Conservation (phyloP, 1,140 invertebrate species). For the Probaryconus sp. region DNA sequence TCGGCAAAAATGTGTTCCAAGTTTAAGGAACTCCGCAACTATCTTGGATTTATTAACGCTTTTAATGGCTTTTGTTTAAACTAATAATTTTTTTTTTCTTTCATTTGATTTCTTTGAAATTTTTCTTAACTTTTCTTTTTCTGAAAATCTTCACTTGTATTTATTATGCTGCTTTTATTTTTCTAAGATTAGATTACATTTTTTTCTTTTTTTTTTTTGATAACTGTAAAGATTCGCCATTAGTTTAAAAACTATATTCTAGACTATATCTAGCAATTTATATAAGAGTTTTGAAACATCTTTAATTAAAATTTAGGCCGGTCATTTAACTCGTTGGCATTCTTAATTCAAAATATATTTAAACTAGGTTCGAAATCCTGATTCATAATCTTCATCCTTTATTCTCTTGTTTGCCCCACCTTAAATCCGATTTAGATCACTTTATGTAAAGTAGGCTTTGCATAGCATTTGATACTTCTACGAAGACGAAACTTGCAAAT, state of each 20-base stretch:
- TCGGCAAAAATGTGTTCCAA: too few species aligned
- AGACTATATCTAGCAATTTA: neutral
- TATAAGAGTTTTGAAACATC: constrained; percentile 9
- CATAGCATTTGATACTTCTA: constrained; percentile 57
- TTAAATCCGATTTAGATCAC: constrained; percentile 62
- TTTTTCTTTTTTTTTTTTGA: too few species aligned
- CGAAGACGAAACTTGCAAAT: constrained; percentile 48
- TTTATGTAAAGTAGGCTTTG: constrained; percentile 65
- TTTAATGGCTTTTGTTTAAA: too few species aligned
- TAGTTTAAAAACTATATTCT: neutral
- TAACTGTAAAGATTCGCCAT: neutral
- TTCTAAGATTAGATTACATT: too few species aligned
- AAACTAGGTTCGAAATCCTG: constrained; percentile 37
- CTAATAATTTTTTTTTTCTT: too few species aligned
- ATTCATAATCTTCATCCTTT: constrained; percentile 38
- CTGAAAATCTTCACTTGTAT: too few species aligned
- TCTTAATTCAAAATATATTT: constrained; percentile 33
- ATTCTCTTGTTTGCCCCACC: constrained; percentile 30
- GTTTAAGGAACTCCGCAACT: too few species aligned
- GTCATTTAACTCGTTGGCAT: constrained; percentile 32
- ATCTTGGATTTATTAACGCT: too few species aligned
- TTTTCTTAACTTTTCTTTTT: too few species aligned
- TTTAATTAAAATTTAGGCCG: constrained; percentile 7
- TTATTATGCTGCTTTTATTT: too few species aligned
- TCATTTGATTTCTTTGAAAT: too few species aligned